Percentiles rank a stretch among this genome's conserved stretches.
These are phyloP conservation scores for Ataeniobius toweri DNA, from an alignment of 2,797 vertebrate species.

Conservation along the genomic window DNA sequence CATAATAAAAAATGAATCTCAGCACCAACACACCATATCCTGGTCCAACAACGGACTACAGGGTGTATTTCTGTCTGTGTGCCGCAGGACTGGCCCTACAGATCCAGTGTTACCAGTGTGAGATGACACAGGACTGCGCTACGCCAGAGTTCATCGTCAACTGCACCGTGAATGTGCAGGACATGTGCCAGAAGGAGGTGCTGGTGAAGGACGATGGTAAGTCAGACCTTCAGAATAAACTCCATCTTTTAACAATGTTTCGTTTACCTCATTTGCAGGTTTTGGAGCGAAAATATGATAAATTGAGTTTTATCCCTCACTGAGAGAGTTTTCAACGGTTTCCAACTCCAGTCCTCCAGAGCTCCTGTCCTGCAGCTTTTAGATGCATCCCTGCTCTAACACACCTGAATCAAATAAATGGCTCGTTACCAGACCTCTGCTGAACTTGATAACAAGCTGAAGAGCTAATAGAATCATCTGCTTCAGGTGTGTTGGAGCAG, in stretches of 20 bases:
- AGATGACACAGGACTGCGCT: slow-evolving; percentile 93
- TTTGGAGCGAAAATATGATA: no score
- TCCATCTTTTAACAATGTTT: not conserved
- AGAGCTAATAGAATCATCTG: no score
- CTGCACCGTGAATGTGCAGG: slow-evolving; percentile 97
- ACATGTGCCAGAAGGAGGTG: slow-evolving; percentile 98
- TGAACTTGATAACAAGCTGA: no score
- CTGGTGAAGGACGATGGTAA: slow-evolving; percentile 94
- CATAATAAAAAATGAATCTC: no score
- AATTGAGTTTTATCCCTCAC: no score
- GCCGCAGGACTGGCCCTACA: slow-evolving; percentile 86
- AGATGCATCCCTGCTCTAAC: no score
- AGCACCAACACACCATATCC: not conserved
- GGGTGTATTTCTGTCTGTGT: slow-evolving; percentile 19
- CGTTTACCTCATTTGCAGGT: not conserved
- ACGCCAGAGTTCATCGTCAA: slow-evolving; percentile 95
- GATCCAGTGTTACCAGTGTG: slow-evolving; percentile 98
- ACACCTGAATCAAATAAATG: no score
- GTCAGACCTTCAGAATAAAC: slow-evolving; percentile 21
- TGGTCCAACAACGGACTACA: not conserved
- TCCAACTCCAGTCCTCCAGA: no score
- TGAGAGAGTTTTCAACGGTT: no score
- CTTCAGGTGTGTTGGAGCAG: no score
- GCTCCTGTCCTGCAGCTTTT: no score
- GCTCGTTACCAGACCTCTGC: no score